Evolutionary conservation across 1,140 invertebrate genomes (phyloP).

Genomic region (Atta texana): DNA sequence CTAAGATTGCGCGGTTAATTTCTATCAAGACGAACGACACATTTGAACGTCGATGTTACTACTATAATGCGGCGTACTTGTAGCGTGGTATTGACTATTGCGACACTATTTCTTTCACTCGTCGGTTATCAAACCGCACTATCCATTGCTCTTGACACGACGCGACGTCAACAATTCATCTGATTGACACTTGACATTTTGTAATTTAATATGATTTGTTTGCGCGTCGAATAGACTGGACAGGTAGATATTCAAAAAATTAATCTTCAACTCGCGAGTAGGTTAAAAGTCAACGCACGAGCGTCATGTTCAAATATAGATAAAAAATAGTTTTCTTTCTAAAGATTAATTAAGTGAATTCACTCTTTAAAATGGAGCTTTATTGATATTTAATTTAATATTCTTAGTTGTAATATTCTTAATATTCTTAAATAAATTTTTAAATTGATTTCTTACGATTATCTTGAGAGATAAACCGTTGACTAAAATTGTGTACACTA

Average conservation of each 20-base stretch:
- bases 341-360: neutral
- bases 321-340: neutral
- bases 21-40: conserved; percentile 47
- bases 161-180: conserved; percentile 8
- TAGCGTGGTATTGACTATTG: conserved; percentile 40
- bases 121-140: conserved; percentile 4
- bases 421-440: neutral
- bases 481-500: no score
- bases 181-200: conserved; percentile 16
- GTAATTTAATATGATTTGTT: conserved; percentile 43
- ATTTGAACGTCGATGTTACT: conserved; percentile 49
- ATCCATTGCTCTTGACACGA: neutral
- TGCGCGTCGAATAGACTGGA: neutral
- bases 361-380: neutral
- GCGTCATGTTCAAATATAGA: neutral
- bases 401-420: no score
- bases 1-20: conserved; percentile 32
- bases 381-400: neutral
- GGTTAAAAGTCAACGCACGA: conserved; percentile 1
- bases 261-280: neutral
- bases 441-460: neutral
- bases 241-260: neutral
- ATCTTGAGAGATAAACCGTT: no score
- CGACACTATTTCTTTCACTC: conserved; percentile 7
- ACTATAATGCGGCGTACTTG: conserved; percentile 46